Percentiles rank a stretch among this genome's conserved stretches.
phyloP scores from a whole-genome alignment of 2,888 invertebrate genomes.

The Diachrysia chrysitis region DNA sequence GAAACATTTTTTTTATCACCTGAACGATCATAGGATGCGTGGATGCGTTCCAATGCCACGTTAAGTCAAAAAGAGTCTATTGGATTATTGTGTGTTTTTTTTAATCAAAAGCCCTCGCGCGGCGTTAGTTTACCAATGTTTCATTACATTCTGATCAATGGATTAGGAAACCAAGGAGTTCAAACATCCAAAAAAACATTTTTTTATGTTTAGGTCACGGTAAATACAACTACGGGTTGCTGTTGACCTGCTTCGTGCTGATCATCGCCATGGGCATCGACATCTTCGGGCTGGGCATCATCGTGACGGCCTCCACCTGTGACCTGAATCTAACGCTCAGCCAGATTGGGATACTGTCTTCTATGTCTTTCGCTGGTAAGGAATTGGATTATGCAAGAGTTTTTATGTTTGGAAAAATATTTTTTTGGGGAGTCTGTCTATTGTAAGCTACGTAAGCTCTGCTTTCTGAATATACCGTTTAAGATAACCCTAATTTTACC shows the following conservation, averaged over 20 bases:
- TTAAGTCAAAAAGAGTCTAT: too few relatives aligned
- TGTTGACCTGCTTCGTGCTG: constrained; percentile 65
- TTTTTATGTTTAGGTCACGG: constrained; percentile 68
- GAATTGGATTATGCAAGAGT: neutral
- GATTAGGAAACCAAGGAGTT: neutral
- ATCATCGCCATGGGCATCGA: constrained; percentile 60
- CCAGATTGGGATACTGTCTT: constrained; percentile 90
- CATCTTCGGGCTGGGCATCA: constrained; percentile 64
- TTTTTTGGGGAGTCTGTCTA: too few relatives aligned
- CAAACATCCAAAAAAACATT: neutral
- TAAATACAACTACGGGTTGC: constrained; percentile 68
- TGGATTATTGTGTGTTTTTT: too few relatives aligned
- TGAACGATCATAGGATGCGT: too few relatives aligned
- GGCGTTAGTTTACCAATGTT: too few relatives aligned
- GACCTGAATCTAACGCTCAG: constrained; percentile 77
- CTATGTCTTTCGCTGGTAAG: constrained; percentile 90
- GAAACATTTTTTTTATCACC: too few relatives aligned
- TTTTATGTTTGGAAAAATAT: neutral
- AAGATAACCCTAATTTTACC: constrained; percentile 48
- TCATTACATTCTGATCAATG: too few relatives aligned
- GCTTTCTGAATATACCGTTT: too few relatives aligned
- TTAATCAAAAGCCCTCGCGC: too few relatives aligned
- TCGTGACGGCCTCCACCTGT: constrained; percentile 69
- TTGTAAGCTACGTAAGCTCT: too few relatives aligned
- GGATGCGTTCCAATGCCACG: too few relatives aligned